Conservation (phyloP, 2,888 invertebrate genomes). For the Pseudococcus jackbeardsleyi region DNA sequence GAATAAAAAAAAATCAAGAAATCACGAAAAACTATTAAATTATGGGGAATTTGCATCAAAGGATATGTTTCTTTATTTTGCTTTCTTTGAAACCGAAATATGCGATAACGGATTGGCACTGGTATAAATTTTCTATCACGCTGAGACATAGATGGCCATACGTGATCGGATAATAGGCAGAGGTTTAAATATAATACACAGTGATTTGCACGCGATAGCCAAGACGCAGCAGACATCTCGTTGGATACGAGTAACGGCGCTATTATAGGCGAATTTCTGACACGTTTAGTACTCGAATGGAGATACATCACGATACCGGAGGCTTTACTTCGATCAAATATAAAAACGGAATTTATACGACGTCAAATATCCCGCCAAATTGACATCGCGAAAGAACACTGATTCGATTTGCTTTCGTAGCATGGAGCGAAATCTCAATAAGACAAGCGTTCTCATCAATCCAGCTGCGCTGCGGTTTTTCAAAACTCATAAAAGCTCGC, state of each 20-base stretch:
- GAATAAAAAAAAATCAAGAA: neutral
- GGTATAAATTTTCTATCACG: slow-evolving; percentile 14
- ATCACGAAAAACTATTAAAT: slow-evolving; percentile 44
- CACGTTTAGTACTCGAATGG: neutral
- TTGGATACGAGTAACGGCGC: neutral
- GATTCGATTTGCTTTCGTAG: slow-evolving; percentile 18
- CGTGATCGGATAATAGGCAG: slow-evolving; percentile 17
- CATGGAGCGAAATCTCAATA: neutral
- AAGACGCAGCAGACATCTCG: neutral
- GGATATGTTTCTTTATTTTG: neutral
- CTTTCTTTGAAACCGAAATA: slow-evolving; percentile 13
- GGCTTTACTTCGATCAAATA: slow-evolving; percentile 1
- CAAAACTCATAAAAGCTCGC: neutral
- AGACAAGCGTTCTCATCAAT: neutral
- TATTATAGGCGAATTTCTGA: slow-evolving; percentile 32
- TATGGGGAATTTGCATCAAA: slow-evolving; percentile 23
- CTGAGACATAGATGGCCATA: slow-evolving; percentile 35
- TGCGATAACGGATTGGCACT: slow-evolving; percentile 21
- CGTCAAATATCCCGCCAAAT: slow-evolving; percentile 23
- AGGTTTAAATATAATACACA: slow-evolving; percentile 15
- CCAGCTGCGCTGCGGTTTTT: neutral
- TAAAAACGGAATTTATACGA: neutral
- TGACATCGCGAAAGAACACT: neutral
- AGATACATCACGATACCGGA: neutral
- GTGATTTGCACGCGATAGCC: slow-evolving; percentile 29